Evolutionary conservation across 2,888 invertebrate species (phyloP), one percentile per base, ranked within the genome.

Genomic region (Octodonta nipae): DNA sequence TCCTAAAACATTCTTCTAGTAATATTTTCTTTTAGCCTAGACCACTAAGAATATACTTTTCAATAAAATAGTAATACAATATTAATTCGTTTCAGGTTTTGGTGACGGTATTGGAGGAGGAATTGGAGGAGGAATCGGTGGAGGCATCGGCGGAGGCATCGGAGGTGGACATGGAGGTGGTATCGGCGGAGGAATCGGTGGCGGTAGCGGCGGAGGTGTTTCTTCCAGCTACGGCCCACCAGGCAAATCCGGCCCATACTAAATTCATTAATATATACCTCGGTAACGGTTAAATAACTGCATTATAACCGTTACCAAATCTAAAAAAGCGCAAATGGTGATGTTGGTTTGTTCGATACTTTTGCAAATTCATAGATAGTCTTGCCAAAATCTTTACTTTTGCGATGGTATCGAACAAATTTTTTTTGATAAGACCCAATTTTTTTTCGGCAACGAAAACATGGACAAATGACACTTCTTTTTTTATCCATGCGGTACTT

Each of bases 221-320:
- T 61, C 61, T 36, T 36, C 50, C 44, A 62, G 60, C 42, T 63
- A 63, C 52, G 62, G 62, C 26, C 55, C 63, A 34, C 64, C 65
- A 31, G 60, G 60, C 44, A 63, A 64, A 48, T 56, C 63, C 39
- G 65, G 63, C 33, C 63, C 63, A 10, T 63, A 63, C 46, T 63
- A 59, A 55, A 26, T 30, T 24, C 15, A 30, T 15, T 34, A 38
- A 42, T 38, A n/a, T n/a, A n/a, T 38, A 45, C 45, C 43, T 43
- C 35, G 26, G 39, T 38, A 35, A 34, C 38, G 35, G 30, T 26
- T 32, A 22, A 11, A 11, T n/a, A 11, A 2, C 22, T 2, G 3
- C 3, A 11, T 22, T 11, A 3, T 11, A 3, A n/a, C 22, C 22
- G 22, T 22, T 22, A 11, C 22, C 22, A 22, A 22, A 17, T 17